These are phyloP conservation scores for Oxygymnocypris stewartii DNA, from an alignment of 2,113 vertebrate genomes.

Conservation along the genomic window DNA sequence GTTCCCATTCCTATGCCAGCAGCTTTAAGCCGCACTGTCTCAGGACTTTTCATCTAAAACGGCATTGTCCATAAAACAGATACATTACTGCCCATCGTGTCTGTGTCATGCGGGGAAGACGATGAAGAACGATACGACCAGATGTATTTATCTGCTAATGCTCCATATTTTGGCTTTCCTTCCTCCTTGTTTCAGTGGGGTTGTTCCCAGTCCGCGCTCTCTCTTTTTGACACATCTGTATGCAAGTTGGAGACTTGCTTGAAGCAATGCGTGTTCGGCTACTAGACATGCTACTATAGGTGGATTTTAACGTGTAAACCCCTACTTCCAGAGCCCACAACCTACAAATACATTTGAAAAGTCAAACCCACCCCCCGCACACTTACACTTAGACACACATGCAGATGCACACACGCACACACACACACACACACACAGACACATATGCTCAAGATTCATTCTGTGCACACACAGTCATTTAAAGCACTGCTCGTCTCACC, in stretches of 20 bases:
- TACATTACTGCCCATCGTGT: conserved; percentile 26
- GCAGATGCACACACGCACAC: conserved; percentile 40
- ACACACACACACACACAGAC: conserved; percentile 27
- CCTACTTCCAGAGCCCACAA: conserved; percentile 44
- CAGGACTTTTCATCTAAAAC: conserved; percentile 76
- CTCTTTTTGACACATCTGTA: conserved; percentile 64
- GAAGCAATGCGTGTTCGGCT: conserved; percentile 71
- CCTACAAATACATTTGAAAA: conserved; percentile 37
- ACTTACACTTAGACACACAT: conserved; percentile 32
- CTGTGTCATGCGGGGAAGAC: conserved; percentile 26
- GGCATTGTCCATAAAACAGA: conserved; percentile 64
- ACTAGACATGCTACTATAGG: conserved; percentile 73
- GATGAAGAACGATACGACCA: conserved; percentile 31
- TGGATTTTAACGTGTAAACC: conserved; percentile 66
- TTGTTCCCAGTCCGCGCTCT: conserved; percentile 19
- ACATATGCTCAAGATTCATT: conserved; percentile 36
- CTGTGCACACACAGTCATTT: conserved; percentile 33
- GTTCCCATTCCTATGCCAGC: conserved; percentile 77
- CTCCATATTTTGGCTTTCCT: conserved; percentile 44
- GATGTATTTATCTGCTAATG: conserved; percentile 41
- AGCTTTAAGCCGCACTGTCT: conserved; percentile 80
- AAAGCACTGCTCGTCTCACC: conserved; percentile 42
- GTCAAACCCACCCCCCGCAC: conserved; percentile 39
- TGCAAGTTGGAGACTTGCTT: conserved; percentile 65
- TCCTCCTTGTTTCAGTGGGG: conserved; percentile 29